Base-by-base conservation (phyloP, 2,113 vertebrate species). In the Barnardius zonarius region DNA sequence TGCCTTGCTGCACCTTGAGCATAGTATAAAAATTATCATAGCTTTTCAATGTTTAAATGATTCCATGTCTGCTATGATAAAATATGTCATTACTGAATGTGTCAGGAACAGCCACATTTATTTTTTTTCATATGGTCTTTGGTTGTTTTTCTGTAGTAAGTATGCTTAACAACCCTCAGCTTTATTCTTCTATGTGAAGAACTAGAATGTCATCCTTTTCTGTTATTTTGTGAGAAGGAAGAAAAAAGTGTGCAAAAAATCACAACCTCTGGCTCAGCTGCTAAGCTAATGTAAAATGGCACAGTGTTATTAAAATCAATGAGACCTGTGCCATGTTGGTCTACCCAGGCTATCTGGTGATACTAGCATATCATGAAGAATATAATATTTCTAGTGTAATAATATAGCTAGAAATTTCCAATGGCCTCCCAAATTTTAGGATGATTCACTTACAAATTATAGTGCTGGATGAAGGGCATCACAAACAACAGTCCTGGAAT, bases 1-100 rank as follows among this genome's bases (percentile, higher is more conserved):
- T 86, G 51, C 86, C 25, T 88, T 61, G 22, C 55, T 90, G 52
- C 70, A 96, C 82, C 93, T 95, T 97, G 70, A 94, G 27, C 44
- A 69, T 75, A 73, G 20, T 57, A 85, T 84, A 95, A 93, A 94
- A 95, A 95, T 95, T 90, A 67, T 93, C 66, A 83, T 69, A 91
- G 54, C 41, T 92, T 91, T 94, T 95, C 55, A 68, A 67, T 85
- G 48, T 93, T 95, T 94, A 92, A 96, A 94, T n/a, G 86, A 92
- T 93, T 84, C 16, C 31, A 41, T 83, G 67, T 90, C 87, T 94
- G 46, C 67, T 80, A 78, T 69, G 76, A 94, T 95, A 96, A 96
- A 94, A 95, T 90, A 91, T 88, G 44, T 86, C 89, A 86, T 97
- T 93, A 91, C 44, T 84, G 74, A 93, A 91, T 81, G 57, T 95